These are phyloP conservation scores for Syngnathus floridae DNA, from an alignment of 2,113 vertebrate species.

Conservation along the genomic window DNA sequence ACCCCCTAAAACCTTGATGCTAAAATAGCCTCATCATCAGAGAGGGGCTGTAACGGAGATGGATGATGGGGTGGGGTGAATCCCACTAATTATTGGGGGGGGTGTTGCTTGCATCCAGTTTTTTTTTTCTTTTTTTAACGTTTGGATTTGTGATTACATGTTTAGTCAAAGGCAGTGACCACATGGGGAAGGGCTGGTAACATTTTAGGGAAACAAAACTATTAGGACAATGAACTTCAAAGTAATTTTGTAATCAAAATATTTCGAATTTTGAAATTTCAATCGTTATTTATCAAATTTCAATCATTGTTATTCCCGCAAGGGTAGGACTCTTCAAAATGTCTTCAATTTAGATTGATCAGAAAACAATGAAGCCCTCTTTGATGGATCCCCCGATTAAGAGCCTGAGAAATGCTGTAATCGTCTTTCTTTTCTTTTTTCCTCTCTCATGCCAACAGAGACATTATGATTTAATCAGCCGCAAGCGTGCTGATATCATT, in stretches of 20 bases:
- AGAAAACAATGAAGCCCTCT: neutral
- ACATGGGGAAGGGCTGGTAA: neutral
- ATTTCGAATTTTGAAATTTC: no score
- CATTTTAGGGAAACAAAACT: neutral
- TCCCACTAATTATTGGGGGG: conserved; percentile 73
- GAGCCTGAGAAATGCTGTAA: neutral
- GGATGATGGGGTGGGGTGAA: conserved; percentile 66
- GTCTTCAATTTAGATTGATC: neutral
- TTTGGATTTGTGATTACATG: neutral
- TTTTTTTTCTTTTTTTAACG: neutral
- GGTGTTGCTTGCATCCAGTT: conserved; percentile 68
- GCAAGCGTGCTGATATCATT: neutral
- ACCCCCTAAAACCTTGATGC: conserved; percentile 21
- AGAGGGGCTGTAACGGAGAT: conserved; percentile 64
- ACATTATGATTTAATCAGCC: conserved; percentile 4
- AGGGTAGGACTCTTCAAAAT: neutral
- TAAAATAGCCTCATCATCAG: conserved; percentile 59
- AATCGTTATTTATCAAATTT: no score
- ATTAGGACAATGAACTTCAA: neutral
- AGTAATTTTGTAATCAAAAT: no score
- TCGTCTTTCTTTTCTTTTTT: neutral
- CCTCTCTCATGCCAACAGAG: neutral
- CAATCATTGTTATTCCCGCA: neutral
- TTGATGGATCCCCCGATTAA: neutral
- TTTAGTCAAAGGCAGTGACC: neutral